Percentiles rank a stretch among this genome's conserved stretches.
Conservation (phyloP, 2,888 invertebrate species). For the Xanthia icteritia region DNA sequence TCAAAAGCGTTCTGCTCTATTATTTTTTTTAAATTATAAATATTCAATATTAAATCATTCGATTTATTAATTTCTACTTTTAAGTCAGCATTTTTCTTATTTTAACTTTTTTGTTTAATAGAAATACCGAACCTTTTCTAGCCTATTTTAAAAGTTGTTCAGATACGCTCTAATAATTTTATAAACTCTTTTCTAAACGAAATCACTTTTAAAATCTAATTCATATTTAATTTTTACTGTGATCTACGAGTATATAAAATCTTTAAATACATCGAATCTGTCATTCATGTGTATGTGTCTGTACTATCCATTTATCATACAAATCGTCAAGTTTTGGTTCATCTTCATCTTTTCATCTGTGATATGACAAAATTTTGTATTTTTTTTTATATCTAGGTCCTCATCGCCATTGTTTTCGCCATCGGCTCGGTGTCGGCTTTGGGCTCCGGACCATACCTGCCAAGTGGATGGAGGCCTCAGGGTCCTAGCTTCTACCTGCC, state of each 20-base stretch:
- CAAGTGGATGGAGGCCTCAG: slow-evolving; percentile 85
- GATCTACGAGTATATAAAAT: background rate
- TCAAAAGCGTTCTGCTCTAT: slow-evolving; percentile 20
- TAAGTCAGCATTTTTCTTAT: background rate
- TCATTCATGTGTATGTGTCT: background rate
- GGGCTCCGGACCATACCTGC: slow-evolving; percentile 85
- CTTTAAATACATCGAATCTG: background rate
- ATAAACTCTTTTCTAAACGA: background rate
- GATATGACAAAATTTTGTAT: no score
- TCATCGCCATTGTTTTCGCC: slow-evolving; percentile 75
- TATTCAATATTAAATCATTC: background rate
- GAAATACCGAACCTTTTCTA: background rate
- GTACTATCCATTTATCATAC: background rate
- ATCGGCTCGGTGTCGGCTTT: slow-evolving; percentile 77
- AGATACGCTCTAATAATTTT: background rate
- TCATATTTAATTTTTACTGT: background rate
- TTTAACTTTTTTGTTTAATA: background rate
- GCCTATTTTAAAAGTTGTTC: background rate
- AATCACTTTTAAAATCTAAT: background rate
- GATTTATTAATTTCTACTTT: background rate
- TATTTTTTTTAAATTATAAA: background rate
- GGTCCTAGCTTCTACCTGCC: slow-evolving; percentile 85
- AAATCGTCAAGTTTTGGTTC: background rate
- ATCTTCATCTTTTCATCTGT: background rate
- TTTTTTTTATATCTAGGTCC: slow-evolving; percentile 78